These are phyloP conservation scores for Cryptophagus acutangulus DNA, from an alignment of 2,888 invertebrate species.

Conservation along the genomic window DNA sequence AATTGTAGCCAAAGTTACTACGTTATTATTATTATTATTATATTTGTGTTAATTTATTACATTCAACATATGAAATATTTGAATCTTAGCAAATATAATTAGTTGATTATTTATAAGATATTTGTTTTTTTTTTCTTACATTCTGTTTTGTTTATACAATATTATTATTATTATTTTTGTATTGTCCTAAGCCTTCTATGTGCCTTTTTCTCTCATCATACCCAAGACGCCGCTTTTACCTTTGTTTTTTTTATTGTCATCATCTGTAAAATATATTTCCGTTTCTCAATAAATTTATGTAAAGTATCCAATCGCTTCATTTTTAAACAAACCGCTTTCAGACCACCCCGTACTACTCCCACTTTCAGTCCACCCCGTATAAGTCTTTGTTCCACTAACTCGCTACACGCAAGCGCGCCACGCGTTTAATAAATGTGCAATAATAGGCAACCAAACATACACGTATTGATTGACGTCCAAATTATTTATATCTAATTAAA, in stretches of 20 bases:
- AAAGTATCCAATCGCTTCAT: slow-evolving; percentile 20
- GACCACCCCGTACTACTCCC: slow-evolving; percentile 34
- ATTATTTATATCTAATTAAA: too few species aligned
- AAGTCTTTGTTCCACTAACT: too few species aligned
- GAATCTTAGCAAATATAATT: slow-evolving; percentile 29
- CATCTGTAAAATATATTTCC: slow-evolving; percentile 26
- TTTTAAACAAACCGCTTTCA: too few species aligned
- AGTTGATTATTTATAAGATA: slow-evolving; percentile 8
- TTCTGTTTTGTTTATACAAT: slow-evolving; percentile 14
- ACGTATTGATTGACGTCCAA: too few species aligned
- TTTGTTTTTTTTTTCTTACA: slow-evolving; percentile 19
- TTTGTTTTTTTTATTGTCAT: slow-evolving; percentile 22
- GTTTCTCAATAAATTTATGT: slow-evolving; percentile 44
- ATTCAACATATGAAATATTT: slow-evolving; percentile 22
- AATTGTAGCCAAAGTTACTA: slow-evolving; percentile 46
- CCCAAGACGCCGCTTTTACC: slow-evolving; percentile 29
- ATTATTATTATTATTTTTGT: slow-evolving; percentile 8
- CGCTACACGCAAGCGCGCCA: too few species aligned
- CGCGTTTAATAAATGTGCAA: too few species aligned
- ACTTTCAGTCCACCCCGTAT: slow-evolving; percentile 41
- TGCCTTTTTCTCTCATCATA: slow-evolving; percentile 33
- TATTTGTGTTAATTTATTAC: slow-evolving; percentile 38
- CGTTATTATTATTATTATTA: slow-evolving; percentile 43
- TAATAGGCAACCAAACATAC: too few species aligned
- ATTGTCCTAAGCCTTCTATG: slow-evolving; percentile 36